Base-by-base conservation (phyloP, 2,888 invertebrate species). In the Temnothorax ravouxi region DNA sequence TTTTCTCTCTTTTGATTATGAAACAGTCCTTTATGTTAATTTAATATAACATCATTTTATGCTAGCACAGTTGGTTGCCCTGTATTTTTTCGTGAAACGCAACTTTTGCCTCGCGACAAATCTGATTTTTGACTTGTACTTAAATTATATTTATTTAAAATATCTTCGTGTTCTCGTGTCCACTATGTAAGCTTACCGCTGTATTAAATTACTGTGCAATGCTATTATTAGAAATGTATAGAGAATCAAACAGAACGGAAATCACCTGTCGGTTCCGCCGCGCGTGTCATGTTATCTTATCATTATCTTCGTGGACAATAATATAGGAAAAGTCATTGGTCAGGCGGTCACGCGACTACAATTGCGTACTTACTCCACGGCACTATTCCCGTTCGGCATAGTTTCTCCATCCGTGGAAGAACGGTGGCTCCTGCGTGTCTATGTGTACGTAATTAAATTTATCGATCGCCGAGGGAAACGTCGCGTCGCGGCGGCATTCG, bases 381-480 rank as follows among this genome's bases (percentile, higher is more conserved):
- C 29, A 29, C 29, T 29, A 29, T 6, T 52, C 41, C 13, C 38
- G 1, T 56, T 21, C 34, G 56, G 34, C 59, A 59, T n/a, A 79
- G 44, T 56, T 77, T 29, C 62, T 61, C 29, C 13, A 25, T 56
- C 44, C 38, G 34, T 9, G 67, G 41, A 77, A 72, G 69, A 87
- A 75, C n/a, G 56, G n/a, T 29, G 4, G 50, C 52, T 38, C 59
- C 13, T 15, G 25, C 44, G 18, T 47, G n/a, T 38, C 11, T 18
- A 18, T n/a, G 69, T 54, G 41, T 41, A 67, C 66, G 71, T 88
- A 89, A 89, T 89, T 84, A 87, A 89, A 89, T 86, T 85, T 87
- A 89, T 89, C 86, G 89, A 89, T 89, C 85, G 83, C 11, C 11
- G 18, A n/a, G 21, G 21, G 21, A 71, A 64, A 56, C 54, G 62